These are phyloP conservation scores for Brachypterus glaber DNA, from an alignment of 2,888 invertebrate species.

Conservation along the genomic window DNA sequence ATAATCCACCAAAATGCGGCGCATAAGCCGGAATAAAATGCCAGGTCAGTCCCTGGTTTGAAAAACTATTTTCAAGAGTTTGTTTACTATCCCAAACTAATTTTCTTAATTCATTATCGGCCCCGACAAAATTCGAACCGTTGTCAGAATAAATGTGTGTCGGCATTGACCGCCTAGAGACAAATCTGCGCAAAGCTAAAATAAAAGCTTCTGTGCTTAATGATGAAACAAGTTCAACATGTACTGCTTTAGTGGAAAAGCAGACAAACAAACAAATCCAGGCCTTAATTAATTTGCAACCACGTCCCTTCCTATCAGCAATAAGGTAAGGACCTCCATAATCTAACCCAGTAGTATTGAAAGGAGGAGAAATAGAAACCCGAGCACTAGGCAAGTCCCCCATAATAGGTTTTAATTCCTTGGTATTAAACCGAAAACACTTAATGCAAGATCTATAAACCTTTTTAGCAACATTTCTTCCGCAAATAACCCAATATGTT, in stretches of 20 bases:
- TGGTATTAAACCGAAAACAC: constrained; percentile 19
- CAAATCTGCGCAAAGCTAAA: constrained; percentile 14
- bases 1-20: too few species aligned
- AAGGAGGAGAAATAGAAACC: constrained; percentile 13
- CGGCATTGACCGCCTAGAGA: constrained; percentile 13
- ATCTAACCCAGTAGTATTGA: constrained; percentile 18
- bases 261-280: constrained; percentile 22
- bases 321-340: constrained; percentile 20
- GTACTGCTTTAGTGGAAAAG: constrained; percentile 18
- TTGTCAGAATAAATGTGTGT: constrained; percentile 16
- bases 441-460: constrained; percentile 15
- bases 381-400: constrained; percentile 17
- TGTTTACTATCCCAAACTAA: too few species aligned
- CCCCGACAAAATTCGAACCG: constrained; percentile 17
- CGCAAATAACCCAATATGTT: constrained; percentile 17
- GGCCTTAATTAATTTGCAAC: constrained; percentile 13
- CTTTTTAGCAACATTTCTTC: constrained; percentile 15
- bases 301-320: constrained; percentile 13
- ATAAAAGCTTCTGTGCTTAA: constrained; percentile 20
- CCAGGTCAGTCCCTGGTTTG: too few species aligned
- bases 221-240: constrained; percentile 20
- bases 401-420: constrained; percentile 14
- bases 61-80: too few species aligned
- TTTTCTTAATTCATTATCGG: too few species aligned
- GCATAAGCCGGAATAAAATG: too few species aligned